Evolutionary conservation across 2,888 invertebrate genomes (phyloP), one percentile per base, ranked within the genome.

Genomic region (Meloe dianella): DNA sequence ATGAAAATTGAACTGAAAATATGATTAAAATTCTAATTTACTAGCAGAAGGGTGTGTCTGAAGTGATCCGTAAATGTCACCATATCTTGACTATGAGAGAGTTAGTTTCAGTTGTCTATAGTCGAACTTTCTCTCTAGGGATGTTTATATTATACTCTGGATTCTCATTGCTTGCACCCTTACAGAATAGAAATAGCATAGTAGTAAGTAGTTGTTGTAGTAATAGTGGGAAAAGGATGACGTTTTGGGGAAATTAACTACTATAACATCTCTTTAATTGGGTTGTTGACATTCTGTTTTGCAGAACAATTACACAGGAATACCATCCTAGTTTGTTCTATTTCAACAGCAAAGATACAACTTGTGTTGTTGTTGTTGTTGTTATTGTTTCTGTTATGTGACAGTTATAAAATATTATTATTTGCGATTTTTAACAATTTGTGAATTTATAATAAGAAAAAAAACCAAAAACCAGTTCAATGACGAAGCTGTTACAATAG

Each of bases 211-310:
- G 24, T 54, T 20, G 24, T 54, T 20, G 54, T 54, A 8, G 54
- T 54, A 54, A 24, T 54, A 54, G 54, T 54, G 10, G 54, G 54
- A 22, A 54, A 54, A 54, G 54, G 54, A 22, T 54, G 54, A 54
- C 54, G 54, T 54, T 54, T 54, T 54, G 29, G 38, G 72, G 68
- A 71, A 74, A 68, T 69, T 72, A 74, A 74, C 75, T 72, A 70
- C 73, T 73, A 67, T 75, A 77, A 77, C 77, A 72, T 75, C 74
- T 74, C 74, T 77, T 78, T 79, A 79, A 79, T 79, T 78, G 78
- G 75, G 73, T 73, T 79, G 79, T 79, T 78, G 79, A 79, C 78
- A 77, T 77, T 75, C 75, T 70, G 66, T 62, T 65, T 65, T 68
- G 65, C 38, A 60, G 57, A 32, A 51, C 63, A 68, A 68, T 68